Percentiles rank a stretch among this genome's conserved stretches.
Evolutionary conservation across 2,888 invertebrate species (phyloP).

Genomic region (Cyclophora punctaria): DNA sequence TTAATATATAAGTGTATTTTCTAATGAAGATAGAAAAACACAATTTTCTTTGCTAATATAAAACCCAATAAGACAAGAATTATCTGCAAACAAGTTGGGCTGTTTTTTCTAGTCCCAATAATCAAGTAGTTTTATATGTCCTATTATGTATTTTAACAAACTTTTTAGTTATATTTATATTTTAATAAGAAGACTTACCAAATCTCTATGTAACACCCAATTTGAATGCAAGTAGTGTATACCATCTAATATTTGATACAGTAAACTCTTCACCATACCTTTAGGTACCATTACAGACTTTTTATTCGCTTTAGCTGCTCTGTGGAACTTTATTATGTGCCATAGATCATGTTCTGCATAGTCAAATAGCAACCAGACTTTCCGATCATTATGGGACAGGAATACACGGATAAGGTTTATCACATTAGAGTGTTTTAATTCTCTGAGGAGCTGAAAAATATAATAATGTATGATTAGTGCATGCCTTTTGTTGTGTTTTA

Average conservation of each 20-base stretch:
- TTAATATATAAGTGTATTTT: no score
- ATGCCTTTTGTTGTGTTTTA: no score
- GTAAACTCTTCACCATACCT: constrained; percentile 97
- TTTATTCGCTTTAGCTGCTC: constrained; percentile 97
- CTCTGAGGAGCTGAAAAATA: constrained; percentile 86
- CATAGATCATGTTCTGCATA: constrained; percentile 99
- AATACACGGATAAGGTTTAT: constrained; percentile 97
- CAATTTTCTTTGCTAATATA: no score
- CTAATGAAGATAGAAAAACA: no score
- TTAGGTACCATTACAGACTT: constrained; percentile 96
- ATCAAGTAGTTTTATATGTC: neutral
- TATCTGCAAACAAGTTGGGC: no score
- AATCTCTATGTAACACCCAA: constrained; percentile 98
- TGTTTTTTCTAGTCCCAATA: neutral
- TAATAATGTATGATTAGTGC: no score
- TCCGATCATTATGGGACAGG: constrained; percentile 95
- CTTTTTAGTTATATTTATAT: neutral
- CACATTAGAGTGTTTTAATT: constrained; percentile 97
- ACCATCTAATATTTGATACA: constrained; percentile 98
- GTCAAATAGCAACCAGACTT: constrained; percentile 98
- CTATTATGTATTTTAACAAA: neutral
- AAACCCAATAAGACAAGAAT: no score
- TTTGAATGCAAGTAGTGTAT: constrained; percentile 99
- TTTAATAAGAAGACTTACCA: constrained; percentile 73
- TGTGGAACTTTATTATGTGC: constrained; percentile 99